Base-by-base conservation (phyloP, 1,140 invertebrate species). In the Listronotus bonariensis region DNA sequence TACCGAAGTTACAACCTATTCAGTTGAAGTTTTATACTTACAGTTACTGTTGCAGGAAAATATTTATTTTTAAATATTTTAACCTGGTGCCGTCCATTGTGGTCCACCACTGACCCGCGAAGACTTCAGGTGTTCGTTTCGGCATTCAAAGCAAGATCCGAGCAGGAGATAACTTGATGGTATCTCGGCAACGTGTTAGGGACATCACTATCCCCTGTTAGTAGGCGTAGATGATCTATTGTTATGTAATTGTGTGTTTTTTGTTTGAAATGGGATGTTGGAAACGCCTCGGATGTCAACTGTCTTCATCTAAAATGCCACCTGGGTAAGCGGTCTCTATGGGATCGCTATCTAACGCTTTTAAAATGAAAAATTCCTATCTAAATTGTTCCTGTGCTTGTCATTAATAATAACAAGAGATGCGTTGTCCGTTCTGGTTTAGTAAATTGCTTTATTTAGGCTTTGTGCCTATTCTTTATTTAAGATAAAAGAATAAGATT, bases 171-270 rank as follows among this genome's bases (percentile, higher is more conserved):
- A 73, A 31, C 49, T 41, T 65, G 76, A 77, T 76, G 67, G 46
- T 77, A 77, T 77, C 76, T 59, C 34, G 36, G 17, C 55, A 59
- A 67, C 69, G 72, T 74, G 76, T 76, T 74, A 75, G 72, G 73
- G 72, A 76, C 76, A 76, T 76, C 73, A 72, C 68, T 75, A 74
- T 73, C 36, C 72, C 71, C 70, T 76, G 74, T 77, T 77, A 77
- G 76, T 77, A 77, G 76, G 76, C 76, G 76, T 77, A 77, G 73
- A 77, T 77, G 68, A 69, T 65, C 73, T 58, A 77, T 77, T 77
- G 76, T 77, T 75, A 73, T 73, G 76, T 77, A 77, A 77, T 77
- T 76, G 76, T 75, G 61, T 72, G 74, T 75, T 77, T 76, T 77
- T 77, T 77, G 69, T 77, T 77, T 76, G 76, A 76, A 72, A 72